phyloP scores from a whole-genome alignment of 53 echinoderm and acorn worm genomes.

The Pentamera pediparva region DNA sequence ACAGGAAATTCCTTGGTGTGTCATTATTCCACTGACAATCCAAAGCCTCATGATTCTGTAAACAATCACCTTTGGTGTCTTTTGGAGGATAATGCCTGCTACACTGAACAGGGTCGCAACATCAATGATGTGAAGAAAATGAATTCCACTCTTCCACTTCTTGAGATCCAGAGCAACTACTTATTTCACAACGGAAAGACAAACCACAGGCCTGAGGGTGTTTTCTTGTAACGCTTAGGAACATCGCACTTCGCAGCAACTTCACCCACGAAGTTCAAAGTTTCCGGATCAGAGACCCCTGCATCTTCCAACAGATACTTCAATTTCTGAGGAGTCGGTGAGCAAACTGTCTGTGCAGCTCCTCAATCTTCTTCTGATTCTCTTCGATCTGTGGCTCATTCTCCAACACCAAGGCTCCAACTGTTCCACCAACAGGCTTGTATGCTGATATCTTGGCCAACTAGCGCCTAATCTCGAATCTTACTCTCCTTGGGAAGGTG shows the following conservation, averaged over 20 bases:
- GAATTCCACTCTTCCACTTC: constrained; percentile 9
- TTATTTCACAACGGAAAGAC: neutral
- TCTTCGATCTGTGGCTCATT: neutral
- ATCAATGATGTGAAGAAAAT: neutral
- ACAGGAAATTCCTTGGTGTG: too few species aligned
- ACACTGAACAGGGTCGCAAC: too few species aligned
- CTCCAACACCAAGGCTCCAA: neutral
- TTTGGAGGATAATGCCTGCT: too few species aligned
- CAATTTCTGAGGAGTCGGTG: neutral
- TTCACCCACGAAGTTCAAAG: neutral
- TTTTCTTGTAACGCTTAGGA: neutral
- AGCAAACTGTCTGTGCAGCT: neutral
- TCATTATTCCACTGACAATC: too few species aligned
- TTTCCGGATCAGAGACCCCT: neutral
- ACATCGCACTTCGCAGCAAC: neutral
- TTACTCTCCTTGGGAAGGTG: too few species aligned
- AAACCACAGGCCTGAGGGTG: constrained; percentile 1
- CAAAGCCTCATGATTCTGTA: too few species aligned
- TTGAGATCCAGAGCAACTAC: neutral
- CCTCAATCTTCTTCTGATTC: neutral
- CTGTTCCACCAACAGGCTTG: constrained; percentile 5
- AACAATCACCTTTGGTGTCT: too few species aligned
- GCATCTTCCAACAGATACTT: neutral
- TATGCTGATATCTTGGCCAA: too few species aligned
- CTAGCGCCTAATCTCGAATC: too few species aligned